Conservation (phyloP, 2,797 vertebrate genomes). For the Salmo trutta region DNA sequence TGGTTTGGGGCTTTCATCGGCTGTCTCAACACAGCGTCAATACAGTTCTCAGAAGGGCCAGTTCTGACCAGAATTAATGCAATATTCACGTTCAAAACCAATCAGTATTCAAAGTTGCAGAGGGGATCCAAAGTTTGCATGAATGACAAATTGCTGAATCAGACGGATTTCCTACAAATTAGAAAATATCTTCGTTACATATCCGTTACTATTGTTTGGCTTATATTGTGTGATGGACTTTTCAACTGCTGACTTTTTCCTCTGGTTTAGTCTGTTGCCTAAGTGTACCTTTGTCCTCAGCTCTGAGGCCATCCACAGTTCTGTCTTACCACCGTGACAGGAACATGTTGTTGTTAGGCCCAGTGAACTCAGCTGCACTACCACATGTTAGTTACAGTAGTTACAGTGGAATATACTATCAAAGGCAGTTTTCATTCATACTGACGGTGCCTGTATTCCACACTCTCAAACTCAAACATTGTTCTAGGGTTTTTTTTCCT, state of each 20-base stretch:
- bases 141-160: slow-evolving; percentile 72
- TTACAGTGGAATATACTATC: neutral
- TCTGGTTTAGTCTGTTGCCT: slow-evolving; percentile 40
- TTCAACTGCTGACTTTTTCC: slow-evolving; percentile 49
- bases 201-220: slow-evolving; percentile 60
- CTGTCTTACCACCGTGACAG: slow-evolving; percentile 15
- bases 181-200: slow-evolving; percentile 60
- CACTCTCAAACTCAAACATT: neutral
- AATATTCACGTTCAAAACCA: slow-evolving; percentile 72
- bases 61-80: slow-evolving; percentile 73
- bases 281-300: slow-evolving; percentile 45
- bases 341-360: neutral
- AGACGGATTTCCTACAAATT: slow-evolving; percentile 62
- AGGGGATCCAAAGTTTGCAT: slow-evolving; percentile 69
- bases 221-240: slow-evolving; percentile 48
- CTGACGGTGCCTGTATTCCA: neutral
- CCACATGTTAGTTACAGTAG: neutral
- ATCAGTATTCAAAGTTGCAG: slow-evolving; percentile 58
- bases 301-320: slow-evolving; percentile 37
- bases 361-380: neutral
- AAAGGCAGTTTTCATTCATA: neutral
- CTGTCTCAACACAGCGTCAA: slow-evolving; percentile 62
- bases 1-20: slow-evolving; percentile 74
- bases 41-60: slow-evolving; percentile 57
- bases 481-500: too few species aligned